Base-by-base conservation (phyloP, 2,113 vertebrate genomes). In the Coreoperca whiteheadi region DNA sequence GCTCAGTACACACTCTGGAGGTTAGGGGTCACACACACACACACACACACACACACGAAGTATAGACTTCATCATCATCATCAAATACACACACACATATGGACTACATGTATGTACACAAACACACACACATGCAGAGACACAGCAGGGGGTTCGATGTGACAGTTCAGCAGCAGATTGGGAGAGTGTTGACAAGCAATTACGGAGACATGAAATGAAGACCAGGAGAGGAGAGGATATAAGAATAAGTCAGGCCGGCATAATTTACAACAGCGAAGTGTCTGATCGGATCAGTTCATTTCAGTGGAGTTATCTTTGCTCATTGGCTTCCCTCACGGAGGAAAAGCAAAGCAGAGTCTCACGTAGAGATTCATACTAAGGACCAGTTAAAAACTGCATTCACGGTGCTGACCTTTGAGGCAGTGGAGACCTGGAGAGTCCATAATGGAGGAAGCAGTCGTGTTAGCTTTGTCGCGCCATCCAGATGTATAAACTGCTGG, bases 1-100 rank as follows among this genome's bases (percentile, higher is more conserved):
- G 23, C 68, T 60, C 74, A 39, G 25, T 37, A 1, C 81, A 64
- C 64, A 64, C 23, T 23, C 18, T 28, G 10, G 12, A 83, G 72
- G 66, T 80, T 15, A 81, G 37, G 68, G 69, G 79, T 74, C 30
- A 50, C 54, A 67, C 72, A 72, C 73, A 66, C 53, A 66, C 46
- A 74, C 74, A 65, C 60, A 64, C 54, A 70, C 56, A 41, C 75
- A 74, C 30, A 67, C 78, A 54, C n/a, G 6, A 51, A 65, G 51
- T 34, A 23, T 25, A 59, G 69, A 54, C 48, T 18, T 51, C 30
- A 73, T 72, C 54, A 23, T 51, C 30, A 73, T 72, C 54, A 74
- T 53, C 43, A 8, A 67, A 67, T n/a, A 63, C 69, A 66, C 69
- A 73, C 16, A 60, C 69, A 66, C 69, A 73, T 11, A 60, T 41